Evolutionary conservation across 2,797 vertebrate species (phyloP), one percentile per base, ranked within the genome.

Genomic region (Manis javanica): DNA sequence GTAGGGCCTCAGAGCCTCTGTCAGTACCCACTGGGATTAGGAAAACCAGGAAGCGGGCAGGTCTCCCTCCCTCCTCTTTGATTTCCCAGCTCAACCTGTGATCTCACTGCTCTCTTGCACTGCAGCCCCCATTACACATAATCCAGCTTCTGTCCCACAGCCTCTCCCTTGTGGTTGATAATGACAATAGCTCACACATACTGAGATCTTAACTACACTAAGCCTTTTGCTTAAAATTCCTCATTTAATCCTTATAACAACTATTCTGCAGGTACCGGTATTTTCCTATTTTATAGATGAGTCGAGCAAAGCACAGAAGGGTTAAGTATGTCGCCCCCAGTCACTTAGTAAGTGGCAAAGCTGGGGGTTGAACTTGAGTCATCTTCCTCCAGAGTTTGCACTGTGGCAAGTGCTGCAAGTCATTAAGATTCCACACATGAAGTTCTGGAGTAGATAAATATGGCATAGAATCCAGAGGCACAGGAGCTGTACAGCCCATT

Each of bases 131-230:
- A 11, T 8, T 37, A 8, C 3, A 2, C 24, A n/a, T 7, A 4
- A 8, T 34, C 6, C 1, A 0, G 23, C 14, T 29, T 57, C 21
- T 37, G 0, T 19, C 19, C 19, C 29, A 0, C 14, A 8, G 39
- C 82, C 77, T 66, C 15, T 26, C 19, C 42, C 29, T 68, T 6
- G 0, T 12, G 26, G 13, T 23, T 29, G 14, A 18, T 23, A 3
- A 10, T 57, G 66, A 29, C 5, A 2, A 14, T 0, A 31, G 26
- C 53, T n/a, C 8, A 12, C 9, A 26, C 19, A 55, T 16, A 0
- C 1, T 8, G 72, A 71, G 12, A 3, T 18, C 19, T 42, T 51
- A 46, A 0, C 66, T 16, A 4, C 26, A 26, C 21, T 29, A 16
- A 42, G 21, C 53, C 66, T 15, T 46, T 24, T 39, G 23, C 29